Percentiles rank a stretch among this genome's conserved stretches.
These are phyloP conservation scores for Willowsia nigromaculata DNA, from an alignment of 2,888 invertebrate genomes.

Conservation along the genomic window DNA sequence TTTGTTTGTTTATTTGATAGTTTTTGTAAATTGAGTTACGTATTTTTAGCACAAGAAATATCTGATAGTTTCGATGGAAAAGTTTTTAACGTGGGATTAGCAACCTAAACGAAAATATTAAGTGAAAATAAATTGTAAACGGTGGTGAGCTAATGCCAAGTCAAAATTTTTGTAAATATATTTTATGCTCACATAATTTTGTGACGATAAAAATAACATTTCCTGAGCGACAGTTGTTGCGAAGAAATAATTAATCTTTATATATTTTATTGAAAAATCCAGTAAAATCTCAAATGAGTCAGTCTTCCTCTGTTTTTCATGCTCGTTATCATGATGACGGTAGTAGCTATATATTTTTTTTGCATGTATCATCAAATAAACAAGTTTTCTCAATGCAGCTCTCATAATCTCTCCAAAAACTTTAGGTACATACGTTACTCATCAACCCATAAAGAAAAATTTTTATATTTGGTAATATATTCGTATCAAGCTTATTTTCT, in stretches of 20 bases:
- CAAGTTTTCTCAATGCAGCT: neutral
- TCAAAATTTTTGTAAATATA: no score
- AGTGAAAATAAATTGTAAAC: conserved; percentile 13
- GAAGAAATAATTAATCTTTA: neutral
- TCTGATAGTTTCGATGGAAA: neutral
- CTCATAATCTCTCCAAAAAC: neutral
- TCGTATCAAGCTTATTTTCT: no score
- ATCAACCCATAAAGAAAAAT: no score
- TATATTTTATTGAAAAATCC: conserved; percentile 11
- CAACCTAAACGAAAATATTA: neutral
- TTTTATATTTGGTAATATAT: no score
- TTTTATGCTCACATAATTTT: no score
- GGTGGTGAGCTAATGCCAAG: no score
- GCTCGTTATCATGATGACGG: neutral
- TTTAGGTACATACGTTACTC: no score
- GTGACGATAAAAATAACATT: conserved; percentile 30
- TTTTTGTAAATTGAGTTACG: neutral
- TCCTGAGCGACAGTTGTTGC: neutral
- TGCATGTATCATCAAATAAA: neutral
- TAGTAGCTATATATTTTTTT: neutral
- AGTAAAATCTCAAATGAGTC: conserved; percentile 41
- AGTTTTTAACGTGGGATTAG: neutral
- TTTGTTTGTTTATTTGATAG: neutral
- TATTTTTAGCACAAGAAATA: neutral
- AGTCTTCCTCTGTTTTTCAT: conserved; percentile 1